Evolutionary conservation across 2,888 invertebrate species (phyloP).

Genomic region (Seira sanloemensis): DNA sequence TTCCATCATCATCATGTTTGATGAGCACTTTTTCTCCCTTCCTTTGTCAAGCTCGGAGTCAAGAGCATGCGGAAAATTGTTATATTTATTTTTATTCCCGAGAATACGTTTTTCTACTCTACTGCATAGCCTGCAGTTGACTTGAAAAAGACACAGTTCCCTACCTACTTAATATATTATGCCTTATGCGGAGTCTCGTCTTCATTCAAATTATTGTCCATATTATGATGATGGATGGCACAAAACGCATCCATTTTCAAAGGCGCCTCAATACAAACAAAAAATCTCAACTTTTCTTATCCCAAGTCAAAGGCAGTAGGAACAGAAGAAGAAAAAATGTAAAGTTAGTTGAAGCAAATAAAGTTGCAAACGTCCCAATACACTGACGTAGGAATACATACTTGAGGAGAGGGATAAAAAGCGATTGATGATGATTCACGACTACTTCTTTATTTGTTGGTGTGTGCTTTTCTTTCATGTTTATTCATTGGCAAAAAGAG

Average conservation of each 20-base stretch:
- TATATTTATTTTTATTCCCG: background rate
- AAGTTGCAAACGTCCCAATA: no score
- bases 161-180: slow-evolving; percentile 19
- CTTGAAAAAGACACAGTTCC: background rate
- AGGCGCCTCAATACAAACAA: background rate
- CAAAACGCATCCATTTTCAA: background rate
- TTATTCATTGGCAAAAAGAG: slow-evolving; percentile 14
- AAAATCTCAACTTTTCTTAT: slow-evolving; percentile 4
- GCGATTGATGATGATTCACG: slow-evolving; percentile 12
- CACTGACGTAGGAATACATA: no score
- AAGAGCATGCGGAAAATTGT: background rate
- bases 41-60: background rate
- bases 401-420: no score
- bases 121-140: background rate
- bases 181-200: slow-evolving; percentile 16
- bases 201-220: slow-evolving; percentile 16
- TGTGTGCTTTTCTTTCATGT: slow-evolving; percentile 16
- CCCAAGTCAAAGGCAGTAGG: no score
- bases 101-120: background rate
- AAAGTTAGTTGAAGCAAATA: slow-evolving; percentile 17
- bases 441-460: slow-evolving; percentile 14
- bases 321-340: background rate
- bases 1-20: slow-evolving; percentile 17
- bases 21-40: background rate
- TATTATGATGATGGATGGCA: slow-evolving; percentile 19